Conservation (phyloP, 2,797 vertebrate species). For the Margarornis squamiger region DNA sequence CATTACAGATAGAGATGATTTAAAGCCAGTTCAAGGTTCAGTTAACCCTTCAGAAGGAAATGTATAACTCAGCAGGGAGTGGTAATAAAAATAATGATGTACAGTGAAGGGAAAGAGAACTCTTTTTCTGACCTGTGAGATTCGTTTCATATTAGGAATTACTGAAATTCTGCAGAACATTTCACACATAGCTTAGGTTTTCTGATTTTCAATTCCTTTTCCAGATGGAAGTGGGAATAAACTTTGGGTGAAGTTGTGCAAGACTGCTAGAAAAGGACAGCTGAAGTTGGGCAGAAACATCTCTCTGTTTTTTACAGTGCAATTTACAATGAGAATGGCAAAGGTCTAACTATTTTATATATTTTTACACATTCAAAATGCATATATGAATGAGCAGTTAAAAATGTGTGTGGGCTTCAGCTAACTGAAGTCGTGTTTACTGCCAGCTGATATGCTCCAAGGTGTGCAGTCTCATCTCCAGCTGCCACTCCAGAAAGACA, state of each 20-base stretch:
- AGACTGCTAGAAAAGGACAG: not conserved
- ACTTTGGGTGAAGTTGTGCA: not conserved
- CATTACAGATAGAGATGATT: not conserved
- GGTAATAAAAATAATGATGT: not conserved
- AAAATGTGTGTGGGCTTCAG: not conserved
- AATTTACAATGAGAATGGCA: not conserved
- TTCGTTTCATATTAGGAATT: not conserved
- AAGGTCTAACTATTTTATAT: not conserved
- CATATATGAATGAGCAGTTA: not conserved
- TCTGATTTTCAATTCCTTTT: rapidly evolving
- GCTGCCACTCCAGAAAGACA: not conserved
- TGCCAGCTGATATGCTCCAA: not conserved
- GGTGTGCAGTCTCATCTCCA: not conserved
- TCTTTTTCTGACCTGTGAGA: not conserved
- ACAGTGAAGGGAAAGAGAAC: not conserved
- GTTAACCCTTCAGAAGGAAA: not conserved
- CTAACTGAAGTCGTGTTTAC: not conserved
- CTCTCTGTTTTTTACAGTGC: not conserved
- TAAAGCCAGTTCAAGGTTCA: not conserved
- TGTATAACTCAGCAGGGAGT: not conserved
- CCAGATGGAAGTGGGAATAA: not conserved
- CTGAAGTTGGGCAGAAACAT: not conserved
- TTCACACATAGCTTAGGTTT: not conserved
- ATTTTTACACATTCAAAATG: not conserved
- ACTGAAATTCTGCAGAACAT: not conserved